phyloP scores from a whole-genome alignment of 1,140 invertebrate species.

The Cydia amplana region DNA sequence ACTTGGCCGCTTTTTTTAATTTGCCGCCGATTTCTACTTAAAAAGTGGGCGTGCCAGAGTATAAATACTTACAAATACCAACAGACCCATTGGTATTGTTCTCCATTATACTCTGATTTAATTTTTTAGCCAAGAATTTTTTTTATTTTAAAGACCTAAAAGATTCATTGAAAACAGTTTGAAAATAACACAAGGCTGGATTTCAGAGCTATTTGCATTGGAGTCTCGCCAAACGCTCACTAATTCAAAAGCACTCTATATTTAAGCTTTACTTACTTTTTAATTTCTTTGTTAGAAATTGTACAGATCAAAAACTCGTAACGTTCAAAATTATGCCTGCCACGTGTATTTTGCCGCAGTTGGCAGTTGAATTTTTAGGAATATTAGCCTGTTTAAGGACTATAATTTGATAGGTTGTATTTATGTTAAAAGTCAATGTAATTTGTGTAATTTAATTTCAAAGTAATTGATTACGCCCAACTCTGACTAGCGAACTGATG shows the following conservation, averaged over 20 bases:
- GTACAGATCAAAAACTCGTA: background rate
- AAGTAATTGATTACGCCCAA: no score
- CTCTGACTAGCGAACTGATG: no score
- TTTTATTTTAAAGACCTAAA: background rate
- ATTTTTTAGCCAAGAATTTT: background rate
- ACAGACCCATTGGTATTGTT: no score
- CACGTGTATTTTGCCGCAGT: background rate
- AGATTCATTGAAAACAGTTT: background rate
- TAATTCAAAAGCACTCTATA: slow-evolving; percentile 23
- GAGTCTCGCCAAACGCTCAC: slow-evolving; percentile 17
- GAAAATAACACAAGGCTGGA: slow-evolving; percentile 3
- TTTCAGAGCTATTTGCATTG: slow-evolving; percentile 21
- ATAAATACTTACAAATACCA: no score
- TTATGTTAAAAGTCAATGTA: no score
- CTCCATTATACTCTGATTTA: no score
- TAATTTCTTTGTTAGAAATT: background rate
- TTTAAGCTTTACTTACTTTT: slow-evolving; percentile 21
- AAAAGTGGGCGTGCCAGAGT: no score
- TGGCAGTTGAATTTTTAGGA: background rate
- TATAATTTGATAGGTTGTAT: no score
- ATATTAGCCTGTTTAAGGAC: no score
- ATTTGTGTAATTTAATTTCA: no score
- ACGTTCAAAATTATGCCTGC: background rate
- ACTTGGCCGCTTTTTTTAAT: no score
- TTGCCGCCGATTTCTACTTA: no score